Evolutionary conservation across 2,113 vertebrate genomes (phyloP).

Genomic region (Actenoides hombroni): DNA sequence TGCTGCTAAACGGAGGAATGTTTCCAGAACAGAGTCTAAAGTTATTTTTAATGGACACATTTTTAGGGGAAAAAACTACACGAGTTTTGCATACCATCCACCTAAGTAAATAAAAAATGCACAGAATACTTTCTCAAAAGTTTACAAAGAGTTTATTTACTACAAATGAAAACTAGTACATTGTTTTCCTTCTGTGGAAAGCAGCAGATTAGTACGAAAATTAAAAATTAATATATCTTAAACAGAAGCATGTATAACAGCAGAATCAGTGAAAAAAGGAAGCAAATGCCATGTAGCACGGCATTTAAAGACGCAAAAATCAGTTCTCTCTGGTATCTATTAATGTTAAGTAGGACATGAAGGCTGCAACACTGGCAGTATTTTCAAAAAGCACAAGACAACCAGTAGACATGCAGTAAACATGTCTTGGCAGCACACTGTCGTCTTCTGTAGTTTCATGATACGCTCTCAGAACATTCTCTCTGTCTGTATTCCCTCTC

Average conservation of each 20-base stretch:
- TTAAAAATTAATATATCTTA: not conserved
- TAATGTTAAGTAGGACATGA: not conserved
- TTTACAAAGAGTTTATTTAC: conserved; percentile 36
- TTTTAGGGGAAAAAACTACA: not conserved
- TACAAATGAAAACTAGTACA: not conserved
- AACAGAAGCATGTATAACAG: not conserved
- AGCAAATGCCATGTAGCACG: not conserved
- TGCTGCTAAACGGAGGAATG: not conserved
- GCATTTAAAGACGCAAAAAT: not conserved
- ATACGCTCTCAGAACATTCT: not conserved
- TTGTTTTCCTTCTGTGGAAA: not conserved
- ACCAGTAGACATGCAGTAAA: not conserved
- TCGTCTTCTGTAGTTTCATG: not conserved
- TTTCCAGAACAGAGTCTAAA: not conserved
- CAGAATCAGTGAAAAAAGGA: not conserved
- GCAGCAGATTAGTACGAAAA: not conserved
- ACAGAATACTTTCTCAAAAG: not conserved
- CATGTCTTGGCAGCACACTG: not conserved
- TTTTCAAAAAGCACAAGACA: not conserved
- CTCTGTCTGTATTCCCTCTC: not conserved
- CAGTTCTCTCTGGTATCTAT: not conserved
- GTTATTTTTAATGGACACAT: not conserved
- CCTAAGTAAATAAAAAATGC: not conserved
- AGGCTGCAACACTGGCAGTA: not conserved
- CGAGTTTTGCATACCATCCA: not conserved